Evolutionary conservation across 2,797 vertebrate species (phyloP), one percentile per base, ranked within the genome.

Genomic region (Rhinatrema bivittatum): DNA sequence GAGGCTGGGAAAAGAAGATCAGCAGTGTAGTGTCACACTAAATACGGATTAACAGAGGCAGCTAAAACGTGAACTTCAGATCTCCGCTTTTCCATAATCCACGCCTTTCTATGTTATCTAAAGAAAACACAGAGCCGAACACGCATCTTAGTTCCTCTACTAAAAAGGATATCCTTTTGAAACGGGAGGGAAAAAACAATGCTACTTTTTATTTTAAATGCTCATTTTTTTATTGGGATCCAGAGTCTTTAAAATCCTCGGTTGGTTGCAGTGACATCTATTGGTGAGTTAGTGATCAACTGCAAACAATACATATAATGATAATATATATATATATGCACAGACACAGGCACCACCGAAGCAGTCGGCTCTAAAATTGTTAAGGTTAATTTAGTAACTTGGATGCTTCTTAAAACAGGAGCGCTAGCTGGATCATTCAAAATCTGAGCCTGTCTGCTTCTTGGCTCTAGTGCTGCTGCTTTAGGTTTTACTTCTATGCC

Each of bases 191-290:
- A 30, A 0, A 7, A 20, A 38, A 33, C 13, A 7, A 32, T 26
- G 9, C 10, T 11, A 15, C n/a, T 26, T 32, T 26, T 32, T 60
- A 46, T 51, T 25, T 6, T n/a, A n/a, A 28, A 37, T 31, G 29
- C 50, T 40, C 29, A 16, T 35, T 5, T 53, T 36, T 41, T 40
- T 31, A 29, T n/a, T n/a, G n/a, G n/a, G n/a, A n/a, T n/a, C n/a
- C 31, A 50, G n/a, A n/a, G 39, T 16, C 19, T 50, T 26, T 28
- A 20, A 23, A 29, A 59, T 10, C 51, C 49, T 52, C 32, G 27
- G 30, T 46, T 79, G 79, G 56, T 60, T 76, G 57, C 21, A 81
- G 73, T 78, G 78, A 81, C 82, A 84, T 66, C 81, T 85, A 67
- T 69, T 65, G 81, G 79, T 56, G 58, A 81, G 39, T 62, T 14